Base-by-base conservation (phyloP, 1,140 invertebrate species). In the Pseudomyrmex sp. region DNA sequence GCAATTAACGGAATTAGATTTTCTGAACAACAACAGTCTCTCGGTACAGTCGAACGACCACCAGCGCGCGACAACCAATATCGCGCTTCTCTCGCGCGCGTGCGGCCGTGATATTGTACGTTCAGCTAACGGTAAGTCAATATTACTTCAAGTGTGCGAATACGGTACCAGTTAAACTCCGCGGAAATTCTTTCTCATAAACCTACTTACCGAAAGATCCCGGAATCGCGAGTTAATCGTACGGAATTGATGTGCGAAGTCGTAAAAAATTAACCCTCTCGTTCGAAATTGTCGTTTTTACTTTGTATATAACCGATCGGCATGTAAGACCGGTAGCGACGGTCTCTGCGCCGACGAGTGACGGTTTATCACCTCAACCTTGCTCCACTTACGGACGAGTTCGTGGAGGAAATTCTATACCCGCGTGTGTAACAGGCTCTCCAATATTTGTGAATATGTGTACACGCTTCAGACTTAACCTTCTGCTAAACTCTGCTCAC, bases 291-390 rank as follows among this genome's bases (percentile, higher is more conserved):
- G 18, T 26, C 23, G 58, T 56, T 85, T 56, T 85, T 56, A 56
- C 13, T 26, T 26, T 52, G 35, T 7, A 58, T 26, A 63, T 26
- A 26, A 26, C 10, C 58, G 20, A 74, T 48, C 48, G 48, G 46
- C 46, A 72, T 26, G 20, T 80, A 68, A 83, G 75, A 77, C 61
- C 58, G 83, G 80, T 69, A 87, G 59, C 13, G 26, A 26, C 26
- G 26, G 26, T 26, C 3, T 26, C 0, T 44, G 54, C 63, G 35
- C 74, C n/a, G 61, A 3, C 54, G 44, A 76, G 59, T 66, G 70
- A 80, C 83, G 48, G 79, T 85, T 35, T 35, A 88, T 88, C 83
- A 82, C 80, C 84, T 90, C 76, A 88, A 90, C 89, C 86, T 90
- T 88, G 88, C 85, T 83, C 77, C 20, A 88, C 62, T 87, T 88